Conservation (phyloP, 2,797 vertebrate genomes). For the Brachyrhaphis roseni region DNA sequence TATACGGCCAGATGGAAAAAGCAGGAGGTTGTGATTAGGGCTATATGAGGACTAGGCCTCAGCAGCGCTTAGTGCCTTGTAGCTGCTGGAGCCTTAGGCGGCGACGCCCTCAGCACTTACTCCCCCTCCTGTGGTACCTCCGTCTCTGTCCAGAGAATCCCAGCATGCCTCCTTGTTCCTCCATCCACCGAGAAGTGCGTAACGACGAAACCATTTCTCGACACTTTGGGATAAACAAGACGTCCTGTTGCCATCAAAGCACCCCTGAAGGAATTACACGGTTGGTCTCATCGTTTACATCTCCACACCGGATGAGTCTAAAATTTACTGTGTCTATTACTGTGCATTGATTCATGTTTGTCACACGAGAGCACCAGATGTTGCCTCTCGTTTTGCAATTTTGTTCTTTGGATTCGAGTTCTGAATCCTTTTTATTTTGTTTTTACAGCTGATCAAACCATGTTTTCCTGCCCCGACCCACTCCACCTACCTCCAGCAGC, state of each 20-base stretch:
- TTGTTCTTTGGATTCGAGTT: slow-evolving; percentile 29
- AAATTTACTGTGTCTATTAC: slow-evolving; percentile 48
- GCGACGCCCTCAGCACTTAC: slow-evolving; percentile 45
- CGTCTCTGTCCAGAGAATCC: slow-evolving; percentile 62
- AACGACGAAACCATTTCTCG: slow-evolving; percentile 55
- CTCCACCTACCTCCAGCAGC: slow-evolving; percentile 41
- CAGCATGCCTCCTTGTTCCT: slow-evolving; percentile 54
- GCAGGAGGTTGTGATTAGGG: slow-evolving; percentile 77
- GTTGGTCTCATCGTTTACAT: slow-evolving; percentile 67
- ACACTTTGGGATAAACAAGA: slow-evolving; percentile 72
- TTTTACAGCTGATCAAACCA: slow-evolving; percentile 29
- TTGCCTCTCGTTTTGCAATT: slow-evolving; percentile 39
- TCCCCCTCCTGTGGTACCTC: slow-evolving; percentile 54
- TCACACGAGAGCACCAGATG: slow-evolving; percentile 55
- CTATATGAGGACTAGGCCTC: slow-evolving; percentile 69
- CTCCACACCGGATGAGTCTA: slow-evolving; percentile 49
- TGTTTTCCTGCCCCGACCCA: slow-evolving; percentile 30
- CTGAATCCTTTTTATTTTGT: slow-evolving; percentile 17
- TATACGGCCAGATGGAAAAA: slow-evolving; percentile 73
- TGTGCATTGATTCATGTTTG: slow-evolving; percentile 35
- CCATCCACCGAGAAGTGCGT: slow-evolving; percentile 35
- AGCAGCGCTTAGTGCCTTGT: slow-evolving; percentile 60
- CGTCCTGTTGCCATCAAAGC: slow-evolving; percentile 61
- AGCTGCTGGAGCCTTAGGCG: slow-evolving; percentile 65
- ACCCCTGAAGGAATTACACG: slow-evolving; percentile 71